Base-by-base conservation (phyloP, 2,888 invertebrate genomes). In the Ramazzottius varieornatus region DNA sequence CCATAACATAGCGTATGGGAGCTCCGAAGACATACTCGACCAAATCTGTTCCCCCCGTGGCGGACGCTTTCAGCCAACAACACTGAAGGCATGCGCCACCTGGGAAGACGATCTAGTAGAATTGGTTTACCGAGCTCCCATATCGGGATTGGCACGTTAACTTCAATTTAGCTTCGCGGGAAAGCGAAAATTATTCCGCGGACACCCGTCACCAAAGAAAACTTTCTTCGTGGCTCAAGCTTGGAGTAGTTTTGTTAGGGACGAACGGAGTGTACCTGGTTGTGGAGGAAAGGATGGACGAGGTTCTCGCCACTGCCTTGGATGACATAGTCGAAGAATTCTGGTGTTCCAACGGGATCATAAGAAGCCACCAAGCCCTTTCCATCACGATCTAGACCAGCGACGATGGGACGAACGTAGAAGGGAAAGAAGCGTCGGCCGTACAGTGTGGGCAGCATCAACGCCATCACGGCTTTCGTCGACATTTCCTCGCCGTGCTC, bases 341-440 rank as follows among this genome's bases (percentile, higher is more conserved):
- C 78, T 69, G 78, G 77, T 16, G 77, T 78, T 16, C 80, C 80
- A 46, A 80, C 76, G 24, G 80, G 80, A 69, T 80, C 80, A 73
- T 77, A 80, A 70, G 76, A 76, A 73, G 74, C 80, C 32, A 80
- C 74, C 68, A 75, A 75, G 1, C 80, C 80, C 69, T 54, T 29
- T 16, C 54, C 54, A 13, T 54, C 54, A 8, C 54, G 54, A 29
- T 54, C 54, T 4, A 54, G 29, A 29, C 54, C 54, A n/a, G 54
- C 54, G 29, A 54, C 54, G 54, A 54, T 54, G n/a, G 54, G 54
- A 8, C 54, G 54, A 13, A 54, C 54, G 24, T 54, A 54, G 54
- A n/a, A 54, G 4, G 54, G 54, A 29, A 54, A 54, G 54, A 54
- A 54, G 20, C 54, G 20, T 16, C 54, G 54, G 20, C 54, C 54